Percentiles rank a stretch among this genome's conserved stretches.
Conservation (phyloP, 2,113 vertebrate genomes). For the Oryzias celebensis region DNA sequence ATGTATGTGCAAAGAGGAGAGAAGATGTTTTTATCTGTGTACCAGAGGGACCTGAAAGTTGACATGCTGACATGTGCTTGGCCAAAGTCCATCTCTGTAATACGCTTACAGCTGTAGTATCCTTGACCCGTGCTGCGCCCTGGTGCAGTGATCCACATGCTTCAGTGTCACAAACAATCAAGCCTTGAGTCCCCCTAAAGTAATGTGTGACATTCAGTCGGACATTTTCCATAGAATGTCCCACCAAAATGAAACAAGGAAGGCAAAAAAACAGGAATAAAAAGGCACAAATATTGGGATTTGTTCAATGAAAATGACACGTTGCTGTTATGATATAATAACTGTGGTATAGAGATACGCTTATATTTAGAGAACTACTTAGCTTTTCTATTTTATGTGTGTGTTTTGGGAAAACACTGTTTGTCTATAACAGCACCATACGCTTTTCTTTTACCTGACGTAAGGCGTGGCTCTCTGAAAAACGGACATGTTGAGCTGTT, state of each 20-base stretch:
- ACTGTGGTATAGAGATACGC: too few relatives aligned
- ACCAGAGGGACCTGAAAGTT: not conserved
- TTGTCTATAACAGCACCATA: too few relatives aligned
- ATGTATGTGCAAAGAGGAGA: not conserved
- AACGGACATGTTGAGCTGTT: too few relatives aligned
- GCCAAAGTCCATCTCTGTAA: constrained; percentile 17
- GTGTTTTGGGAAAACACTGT: too few relatives aligned
- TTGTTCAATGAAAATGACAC: too few relatives aligned
- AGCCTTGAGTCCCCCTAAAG: constrained; percentile 2
- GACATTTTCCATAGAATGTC: constrained; percentile 16
- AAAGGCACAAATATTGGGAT: too few relatives aligned
- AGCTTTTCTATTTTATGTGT: too few relatives aligned
- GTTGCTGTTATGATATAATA: too few relatives aligned
- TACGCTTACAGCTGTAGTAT: constrained; percentile 13
- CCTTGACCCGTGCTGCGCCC: constrained; percentile 26
- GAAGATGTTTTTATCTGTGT: constrained; percentile 2
- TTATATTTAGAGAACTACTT: too few relatives aligned
- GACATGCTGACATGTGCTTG: constrained; percentile 17
- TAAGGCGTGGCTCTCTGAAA: too few relatives aligned
- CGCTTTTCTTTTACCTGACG: too few relatives aligned
- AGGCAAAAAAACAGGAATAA: not conserved
- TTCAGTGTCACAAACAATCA: constrained; percentile 21
- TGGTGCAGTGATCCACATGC: not conserved
- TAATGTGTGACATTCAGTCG: constrained; percentile 10
- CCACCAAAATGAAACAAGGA: constrained; percentile 8